Evolutionary conservation across 2,113 vertebrate species (phyloP).

Genomic region (Dermatemys mawii): DNA sequence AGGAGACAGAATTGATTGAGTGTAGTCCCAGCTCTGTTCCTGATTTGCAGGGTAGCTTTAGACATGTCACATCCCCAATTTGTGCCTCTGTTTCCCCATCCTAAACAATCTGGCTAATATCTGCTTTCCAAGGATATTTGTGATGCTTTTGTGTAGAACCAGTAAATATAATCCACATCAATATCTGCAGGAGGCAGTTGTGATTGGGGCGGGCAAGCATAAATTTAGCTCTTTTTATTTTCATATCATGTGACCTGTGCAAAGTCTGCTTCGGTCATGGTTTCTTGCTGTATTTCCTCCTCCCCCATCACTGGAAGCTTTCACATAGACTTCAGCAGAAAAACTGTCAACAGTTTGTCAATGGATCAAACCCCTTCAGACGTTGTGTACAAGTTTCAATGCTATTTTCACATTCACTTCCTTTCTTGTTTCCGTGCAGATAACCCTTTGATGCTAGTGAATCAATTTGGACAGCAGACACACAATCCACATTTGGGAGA

Average conservation of each 20-base stretch:
- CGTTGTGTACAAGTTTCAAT: constrained; percentile 65
- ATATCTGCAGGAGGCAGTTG: neutral
- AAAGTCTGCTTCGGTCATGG: constrained; percentile 38
- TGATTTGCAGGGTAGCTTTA: neutral
- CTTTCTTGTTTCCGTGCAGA: constrained; percentile 72
- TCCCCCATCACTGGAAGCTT: constrained; percentile 37
- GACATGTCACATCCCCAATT: neutral
- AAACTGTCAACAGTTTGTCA: constrained; percentile 72
- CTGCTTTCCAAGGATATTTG: neutral
- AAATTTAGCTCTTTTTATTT: neutral
- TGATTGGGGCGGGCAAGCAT: neutral
- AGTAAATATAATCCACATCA: too few relatives aligned
- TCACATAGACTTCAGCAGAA: constrained; percentile 61
- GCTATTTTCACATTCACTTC: constrained; percentile 78
- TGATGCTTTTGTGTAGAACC: neutral
- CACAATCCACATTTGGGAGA: constrained; percentile 45
- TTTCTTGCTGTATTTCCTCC: constrained; percentile 38
- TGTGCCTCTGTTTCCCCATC: neutral
- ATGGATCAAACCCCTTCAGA: constrained; percentile 72
- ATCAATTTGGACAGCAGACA: constrained; percentile 49
- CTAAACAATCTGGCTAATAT: neutral
- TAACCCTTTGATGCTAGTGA: constrained; percentile 71
- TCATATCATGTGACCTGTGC: neutral
- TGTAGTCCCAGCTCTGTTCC: neutral
- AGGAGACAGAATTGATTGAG: neutral